Conservation (phyloP, 2,113 vertebrate species). For the Haliaeetus leucogaster region DNA sequence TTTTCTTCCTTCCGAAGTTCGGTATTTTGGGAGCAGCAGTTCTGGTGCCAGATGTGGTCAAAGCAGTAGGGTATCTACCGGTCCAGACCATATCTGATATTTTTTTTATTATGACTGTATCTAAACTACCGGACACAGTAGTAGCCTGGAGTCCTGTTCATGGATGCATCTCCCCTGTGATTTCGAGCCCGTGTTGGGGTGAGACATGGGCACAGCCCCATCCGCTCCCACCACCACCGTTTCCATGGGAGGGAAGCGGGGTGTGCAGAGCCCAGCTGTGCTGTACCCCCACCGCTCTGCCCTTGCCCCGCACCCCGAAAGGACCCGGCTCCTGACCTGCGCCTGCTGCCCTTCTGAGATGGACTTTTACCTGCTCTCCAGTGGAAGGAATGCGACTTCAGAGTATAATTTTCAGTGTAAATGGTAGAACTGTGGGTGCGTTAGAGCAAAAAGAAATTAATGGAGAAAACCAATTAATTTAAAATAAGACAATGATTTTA, state of each 20-base stretch:
- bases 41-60: neutral
- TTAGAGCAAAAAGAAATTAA: neutral
- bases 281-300: neutral
- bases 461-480: neutral
- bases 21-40: neutral
- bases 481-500: neutral
- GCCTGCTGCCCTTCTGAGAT: neutral
- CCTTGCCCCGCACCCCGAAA: fast-evolving
- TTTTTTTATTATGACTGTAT: neutral
- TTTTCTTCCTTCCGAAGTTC: neutral
- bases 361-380: neutral
- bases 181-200: neutral
- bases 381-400: neutral
- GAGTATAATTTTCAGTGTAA: neutral
- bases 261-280: neutral
- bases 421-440: neutral
- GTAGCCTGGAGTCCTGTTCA: neutral
- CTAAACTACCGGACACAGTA: neutral
- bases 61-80: neutral
- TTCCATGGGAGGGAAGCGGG: fast-evolving
- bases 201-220: fast-evolving
- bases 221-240: neutral
- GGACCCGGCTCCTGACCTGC: neutral
- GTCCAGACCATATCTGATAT: neutral
- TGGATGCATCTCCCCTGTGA: neutral